These are phyloP conservation scores for Drosophila longiperda DNA, from an alignment of 2,888 invertebrate genomes.

Conservation along the genomic window DNA sequence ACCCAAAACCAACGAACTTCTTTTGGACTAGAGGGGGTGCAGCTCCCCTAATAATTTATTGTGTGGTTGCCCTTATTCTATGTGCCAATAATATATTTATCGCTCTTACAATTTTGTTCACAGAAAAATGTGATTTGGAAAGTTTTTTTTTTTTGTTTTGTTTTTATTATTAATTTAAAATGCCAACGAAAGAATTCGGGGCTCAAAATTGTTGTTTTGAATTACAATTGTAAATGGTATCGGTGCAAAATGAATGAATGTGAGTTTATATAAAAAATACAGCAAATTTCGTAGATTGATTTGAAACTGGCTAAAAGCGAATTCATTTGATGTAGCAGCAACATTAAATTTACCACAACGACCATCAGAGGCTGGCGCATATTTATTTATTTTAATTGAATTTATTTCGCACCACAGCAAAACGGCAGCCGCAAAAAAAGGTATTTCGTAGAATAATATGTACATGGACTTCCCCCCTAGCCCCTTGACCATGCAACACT, in stretches of 20 bases:
- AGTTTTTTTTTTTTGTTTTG: background rate
- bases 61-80: slow-evolving; percentile 9
- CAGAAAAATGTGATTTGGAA: background rate
- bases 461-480: background rate
- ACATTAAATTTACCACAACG: slow-evolving; percentile 49
- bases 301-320: too few relatives aligned
- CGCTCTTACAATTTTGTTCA: background rate
- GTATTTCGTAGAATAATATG: slow-evolving; percentile 15
- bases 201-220: background rate
- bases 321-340: slow-evolving; percentile 13
- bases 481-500: slow-evolving; percentile 41
- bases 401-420: slow-evolving; percentile 41
- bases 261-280: background rate
- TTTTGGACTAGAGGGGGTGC: slow-evolving; percentile 12
- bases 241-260: background rate
- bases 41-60: slow-evolving; percentile 18
- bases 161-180: background rate
- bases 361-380: slow-evolving; percentile 35
- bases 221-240: background rate
- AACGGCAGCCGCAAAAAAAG: slow-evolving; percentile 3
- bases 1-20: slow-evolving; percentile 26
- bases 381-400: slow-evolving; percentile 62
- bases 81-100: slow-evolving; percentile 10
- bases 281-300: background rate
- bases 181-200: background rate